Base-by-base conservation (phyloP, 2,888 invertebrate genomes). In the Cetonia aurata region DNA sequence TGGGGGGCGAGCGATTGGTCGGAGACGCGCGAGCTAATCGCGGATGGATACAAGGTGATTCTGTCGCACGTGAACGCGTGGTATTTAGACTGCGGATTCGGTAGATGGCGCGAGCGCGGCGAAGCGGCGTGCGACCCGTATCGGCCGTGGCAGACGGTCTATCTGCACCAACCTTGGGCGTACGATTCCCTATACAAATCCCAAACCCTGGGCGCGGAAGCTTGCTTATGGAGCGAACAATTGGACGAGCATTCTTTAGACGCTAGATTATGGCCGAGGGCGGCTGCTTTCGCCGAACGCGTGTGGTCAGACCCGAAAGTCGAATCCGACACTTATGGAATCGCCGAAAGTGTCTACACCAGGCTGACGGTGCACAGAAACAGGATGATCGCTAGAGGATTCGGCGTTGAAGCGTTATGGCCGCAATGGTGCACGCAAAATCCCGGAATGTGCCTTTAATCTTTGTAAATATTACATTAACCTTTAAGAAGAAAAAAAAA, bases 81-180 rank as follows among this genome's bases (percentile, higher is more conserved):
- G 93, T 95, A 95, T 84, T 86, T 95, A 75, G 95, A 95, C 83
- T 95, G 95, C 81, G 95, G 95, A 0, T 94, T 93, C 82, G 94
- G 94, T 0, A 91, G 91, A 74, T 95, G 95, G 95, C 87, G 94
- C 25, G 92, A 93, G 80, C 90, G 90, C 33, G 93, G 93, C 1
- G 93, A 93, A 76, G 94, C 93, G 0, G 93, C 95, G 77, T 96
- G 95, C 82, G 93, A 94, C 17, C 95, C 95, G 8, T 96, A 95
- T 84, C 89, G 93, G 71, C 92, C 93, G 59, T 95, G 95, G 95
- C 95, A 95, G 83, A 92, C 92, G 73, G 89, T 95, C 59, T 96
- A 95, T 85, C 92, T 91, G 82, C 95, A 95, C 83, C 87, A 92
- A 74, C 95, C 94, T 0, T 92, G 93, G 92, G 86, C 42, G 9